Base-by-base conservation (phyloP, 2,113 vertebrate species). In the Eulacestoma nigropectus region DNA sequence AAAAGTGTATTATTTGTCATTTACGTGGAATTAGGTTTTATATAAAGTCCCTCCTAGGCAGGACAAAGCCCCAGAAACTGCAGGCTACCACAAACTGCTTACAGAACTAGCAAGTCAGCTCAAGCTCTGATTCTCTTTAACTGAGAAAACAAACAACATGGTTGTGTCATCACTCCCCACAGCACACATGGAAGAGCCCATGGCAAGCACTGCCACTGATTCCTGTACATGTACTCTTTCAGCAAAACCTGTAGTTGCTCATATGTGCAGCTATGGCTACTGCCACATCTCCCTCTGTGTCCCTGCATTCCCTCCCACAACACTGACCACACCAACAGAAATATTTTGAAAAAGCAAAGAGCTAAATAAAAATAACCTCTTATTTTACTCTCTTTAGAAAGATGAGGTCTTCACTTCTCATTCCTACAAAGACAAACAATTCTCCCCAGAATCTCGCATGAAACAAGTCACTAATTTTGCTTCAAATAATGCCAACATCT, bases 381-480 rank as follows among this genome's bases (percentile, higher is more conserved):
- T 76, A 16, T 59, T 77, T 78, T 44, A 55, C 27, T 64, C 32
- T 32, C 27, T 47, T 30, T 42, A 60, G 33, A 64, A 90, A 56
- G 49, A 67, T 4, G 18, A 79, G 32, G 25, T 32, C 63, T 90
- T 53, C 22, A 32, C 15, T 26, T 29, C 41, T 29, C 65, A 72
- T 7, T 52, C 64, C 41, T 46, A n/a, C 26, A 22, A 74, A 16
- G 27, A 72, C 44, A 75, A 76, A 68, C 39, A 30, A 11, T 50
- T 47, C 50, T 26, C 6, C 33, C 30, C 21, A 16, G 0, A 2
- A 26, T 19, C 35, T 35, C 13, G 2, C 0, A 18, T 2, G 12
- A 85, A 91, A 27, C 15, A 39, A 72, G 75, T 5, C 50, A 63
- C 18, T 35, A 46, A 70, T 23, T 53, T 32, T 20, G 10, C 20